Conservation (phyloP, 2,888 invertebrate genomes). For the Amphimallon solstitiale region DNA sequence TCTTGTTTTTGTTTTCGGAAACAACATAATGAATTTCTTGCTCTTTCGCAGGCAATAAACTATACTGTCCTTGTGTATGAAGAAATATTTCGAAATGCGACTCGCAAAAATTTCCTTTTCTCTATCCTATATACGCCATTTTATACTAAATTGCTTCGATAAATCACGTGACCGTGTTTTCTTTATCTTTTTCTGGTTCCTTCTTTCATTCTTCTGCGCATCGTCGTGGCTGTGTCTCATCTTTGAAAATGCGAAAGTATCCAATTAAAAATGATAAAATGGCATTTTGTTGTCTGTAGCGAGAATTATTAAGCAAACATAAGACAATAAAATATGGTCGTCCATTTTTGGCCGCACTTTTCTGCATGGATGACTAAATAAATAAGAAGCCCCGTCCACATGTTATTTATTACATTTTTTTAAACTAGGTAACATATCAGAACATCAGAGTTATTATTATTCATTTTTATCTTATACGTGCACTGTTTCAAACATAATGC, state of each 20-base stretch:
- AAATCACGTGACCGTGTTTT: conserved; percentile 14
- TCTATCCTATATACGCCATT: not conserved
- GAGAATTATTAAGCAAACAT: not conserved
- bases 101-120: not conserved
- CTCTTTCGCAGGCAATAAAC: too few species aligned
- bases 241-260: conserved; percentile 16
- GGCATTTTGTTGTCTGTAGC: conserved; percentile 7
- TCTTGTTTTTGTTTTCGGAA: too few species aligned
- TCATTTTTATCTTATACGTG: too few species aligned
- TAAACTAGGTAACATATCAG: too few species aligned
- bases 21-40: too few species aligned
- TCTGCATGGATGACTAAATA: not conserved
- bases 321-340: conserved; percentile 10
- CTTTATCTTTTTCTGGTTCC: too few species aligned
- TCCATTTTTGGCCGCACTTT: not conserved
- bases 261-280: conserved; percentile 37
- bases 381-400: not conserved
- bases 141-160: conserved; percentile 11
- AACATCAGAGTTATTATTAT: too few species aligned
- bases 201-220: not conserved
- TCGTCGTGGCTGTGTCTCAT: not conserved
- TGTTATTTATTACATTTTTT: too few species aligned
- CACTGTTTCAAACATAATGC: too few species aligned
- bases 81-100: not conserved
- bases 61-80: too few species aligned